Evolutionary conservation across 2,797 vertebrate genomes (phyloP).

Genomic region (Valencia hispanica): DNA sequence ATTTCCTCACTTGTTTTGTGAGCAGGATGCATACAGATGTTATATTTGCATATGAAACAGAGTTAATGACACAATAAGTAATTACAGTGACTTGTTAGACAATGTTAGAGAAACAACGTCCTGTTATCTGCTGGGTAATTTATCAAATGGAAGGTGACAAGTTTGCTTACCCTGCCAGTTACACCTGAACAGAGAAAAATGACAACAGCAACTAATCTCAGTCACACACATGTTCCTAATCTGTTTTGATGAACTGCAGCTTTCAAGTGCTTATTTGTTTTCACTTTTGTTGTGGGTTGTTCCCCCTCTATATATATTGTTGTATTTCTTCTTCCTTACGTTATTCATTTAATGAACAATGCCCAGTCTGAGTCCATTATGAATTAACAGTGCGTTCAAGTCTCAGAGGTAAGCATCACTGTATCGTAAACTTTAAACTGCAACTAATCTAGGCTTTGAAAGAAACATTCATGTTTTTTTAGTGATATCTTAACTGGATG

Average conservation of each 20-base stretch:
- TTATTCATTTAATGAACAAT: conserved; percentile 43
- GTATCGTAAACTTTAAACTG: neutral
- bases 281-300: conserved; percentile 20
- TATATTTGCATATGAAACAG: conserved; percentile 57
- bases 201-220: conserved; percentile 61
- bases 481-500: neutral
- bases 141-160: conserved; percentile 87
- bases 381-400: neutral
- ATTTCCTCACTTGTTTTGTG: conserved; percentile 22
- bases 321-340: conserved; percentile 34
- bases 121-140: conserved; percentile 85
- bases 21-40: conserved; percentile 22
- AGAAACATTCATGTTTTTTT: neutral
- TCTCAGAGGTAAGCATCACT: neutral
- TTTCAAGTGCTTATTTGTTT: conserved; percentile 23
- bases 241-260: conserved; percentile 41
- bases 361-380: conserved; percentile 9
- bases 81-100: conserved; percentile 52
- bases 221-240: conserved; percentile 57
- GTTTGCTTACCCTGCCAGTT: conserved; percentile 84
- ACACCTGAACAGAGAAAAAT: conserved; percentile 75
- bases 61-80: conserved; percentile 64
- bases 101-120: conserved; percentile 55
- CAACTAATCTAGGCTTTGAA: neutral
- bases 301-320: conserved; percentile 15